Base-by-base conservation (phyloP, 2,797 vertebrate species). In the Cuculus canorus region DNA sequence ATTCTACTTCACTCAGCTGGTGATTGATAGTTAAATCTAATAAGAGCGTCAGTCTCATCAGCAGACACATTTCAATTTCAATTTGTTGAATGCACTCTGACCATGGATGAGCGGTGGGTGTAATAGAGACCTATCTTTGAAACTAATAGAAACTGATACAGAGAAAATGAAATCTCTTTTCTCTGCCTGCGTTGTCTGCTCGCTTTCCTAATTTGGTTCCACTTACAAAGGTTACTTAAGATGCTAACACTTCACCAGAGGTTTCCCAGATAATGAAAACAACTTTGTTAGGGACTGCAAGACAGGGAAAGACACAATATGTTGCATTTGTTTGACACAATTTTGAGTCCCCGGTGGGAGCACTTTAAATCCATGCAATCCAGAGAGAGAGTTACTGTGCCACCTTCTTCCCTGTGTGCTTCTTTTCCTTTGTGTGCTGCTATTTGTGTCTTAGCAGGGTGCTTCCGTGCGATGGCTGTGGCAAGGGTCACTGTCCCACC, bases 141-240 rank as follows among this genome's bases (percentile, higher is more conserved):
- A 48, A 37, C 95, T 94, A 91, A 97, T 93, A 57, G 89, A 95
- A 93, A 78, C 64, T 93, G 96, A 96, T 90, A 10, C 33, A 76
- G 19, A 61, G 95, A 93, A 97, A 96, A 97, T 95, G 85, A 83
- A 84, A 96, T 89, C 92, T 81, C 50, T 84, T 93, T 69, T 83
- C 94, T 95, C 73, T 86, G 88, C 84, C 11, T 27, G 35, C 83
- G 81, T 32, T 86, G 63, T 56, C 90, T 53, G 77, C 86, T 95
- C 8, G 3, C 89, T 72, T 91, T 77, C 76, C 88, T 70, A 35
- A 86, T 94, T 86, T 89, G 90, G 79, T 88, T 96, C 94, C 22
- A 24, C n/a, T 92, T 75, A 50, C 35, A 50, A n/a, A 63, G 84
- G 47, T 76, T 91, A 2, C 90, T 93, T 41, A 33, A 30, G 17